phyloP scores from a whole-genome alignment of 2,888 invertebrate species.

The Zhengitettix transpicula region DNA sequence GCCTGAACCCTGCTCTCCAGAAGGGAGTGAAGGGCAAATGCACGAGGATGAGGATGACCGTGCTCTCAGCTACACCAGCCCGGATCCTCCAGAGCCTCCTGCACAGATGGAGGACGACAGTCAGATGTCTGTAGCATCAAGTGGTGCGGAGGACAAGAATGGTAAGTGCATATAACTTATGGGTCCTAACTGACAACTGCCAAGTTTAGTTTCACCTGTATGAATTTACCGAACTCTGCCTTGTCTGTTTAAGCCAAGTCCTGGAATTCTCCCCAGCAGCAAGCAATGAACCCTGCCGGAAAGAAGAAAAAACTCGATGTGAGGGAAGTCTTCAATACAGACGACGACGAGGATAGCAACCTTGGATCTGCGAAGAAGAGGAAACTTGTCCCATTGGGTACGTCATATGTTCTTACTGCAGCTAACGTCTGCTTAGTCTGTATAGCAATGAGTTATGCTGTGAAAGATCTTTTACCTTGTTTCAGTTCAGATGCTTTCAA shows the following conservation, averaged over 20 bases:
- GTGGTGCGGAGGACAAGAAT: conserved; percentile 7
- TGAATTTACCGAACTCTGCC: background rate
- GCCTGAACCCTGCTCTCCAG: background rate
- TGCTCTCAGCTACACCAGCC: background rate
- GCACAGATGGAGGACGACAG: conserved; percentile 10
- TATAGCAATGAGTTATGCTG: too few species aligned
- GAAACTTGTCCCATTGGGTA: conserved; percentile 62
- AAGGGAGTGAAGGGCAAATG: conserved; percentile 6
- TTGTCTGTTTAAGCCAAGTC: background rate
- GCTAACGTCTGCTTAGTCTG: background rate
- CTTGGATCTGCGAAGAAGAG: conserved; percentile 44
- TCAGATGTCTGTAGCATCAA: conserved; percentile 10
- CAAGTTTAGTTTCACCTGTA: background rate
- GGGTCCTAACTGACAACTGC: too few species aligned
- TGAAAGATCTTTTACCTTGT: too few species aligned
- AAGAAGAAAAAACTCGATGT: conserved; percentile 60
- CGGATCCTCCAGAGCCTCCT: conserved; percentile 11
- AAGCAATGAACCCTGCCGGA: background rate
- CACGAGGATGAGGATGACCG: conserved; percentile 13
- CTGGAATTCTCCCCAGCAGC: conserved; percentile 7
- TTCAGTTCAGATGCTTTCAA: too few species aligned
- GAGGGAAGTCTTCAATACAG: conserved; percentile 72
- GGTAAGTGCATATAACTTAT: background rate
- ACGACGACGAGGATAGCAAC: conserved; percentile 49
- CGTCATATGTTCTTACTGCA: conserved; percentile 6